A percentile compares a stretch with the other conserved stretches of the same genome.
Evolutionary conservation across 2,113 vertebrate genomes (phyloP).

Genomic region (Mesocricetus auratus): DNA sequence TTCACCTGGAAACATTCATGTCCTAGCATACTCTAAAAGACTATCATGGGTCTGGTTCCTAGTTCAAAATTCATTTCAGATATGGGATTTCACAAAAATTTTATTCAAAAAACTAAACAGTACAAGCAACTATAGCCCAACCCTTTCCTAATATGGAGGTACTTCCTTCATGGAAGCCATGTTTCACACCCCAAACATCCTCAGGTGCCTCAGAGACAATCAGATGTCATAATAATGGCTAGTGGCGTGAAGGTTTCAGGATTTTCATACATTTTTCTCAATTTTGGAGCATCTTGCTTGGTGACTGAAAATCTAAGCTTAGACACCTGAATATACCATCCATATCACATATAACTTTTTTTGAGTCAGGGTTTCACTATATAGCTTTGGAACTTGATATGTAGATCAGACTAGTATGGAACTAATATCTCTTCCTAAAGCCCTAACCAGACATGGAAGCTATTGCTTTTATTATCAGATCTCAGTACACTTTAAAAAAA

Average conservation of each 20-base stretch:
- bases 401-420: neutral
- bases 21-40: neutral
- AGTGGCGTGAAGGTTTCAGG: accelerated
- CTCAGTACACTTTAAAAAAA: neutral
- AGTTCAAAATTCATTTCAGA: neutral
- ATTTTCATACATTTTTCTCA: neutral
- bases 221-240: neutral
- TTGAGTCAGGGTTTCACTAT: neutral
- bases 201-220: neutral
- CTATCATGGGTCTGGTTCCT: neutral
- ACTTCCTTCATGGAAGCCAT: neutral
- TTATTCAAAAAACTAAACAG: neutral
- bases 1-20: neutral
- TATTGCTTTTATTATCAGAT: neutral
- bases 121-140: neutral
- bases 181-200: too few species aligned
- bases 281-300: neutral
- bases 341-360: neutral
- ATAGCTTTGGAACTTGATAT: neutral
- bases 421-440: neutral
- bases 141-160: neutral
- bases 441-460: constrained; percentile 29
- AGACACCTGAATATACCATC: neutral
- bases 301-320: neutral
- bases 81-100: neutral